Evolutionary conservation across 2,797 vertebrate genomes (phyloP).

Genomic region (Calcarius lapponicus): DNA sequence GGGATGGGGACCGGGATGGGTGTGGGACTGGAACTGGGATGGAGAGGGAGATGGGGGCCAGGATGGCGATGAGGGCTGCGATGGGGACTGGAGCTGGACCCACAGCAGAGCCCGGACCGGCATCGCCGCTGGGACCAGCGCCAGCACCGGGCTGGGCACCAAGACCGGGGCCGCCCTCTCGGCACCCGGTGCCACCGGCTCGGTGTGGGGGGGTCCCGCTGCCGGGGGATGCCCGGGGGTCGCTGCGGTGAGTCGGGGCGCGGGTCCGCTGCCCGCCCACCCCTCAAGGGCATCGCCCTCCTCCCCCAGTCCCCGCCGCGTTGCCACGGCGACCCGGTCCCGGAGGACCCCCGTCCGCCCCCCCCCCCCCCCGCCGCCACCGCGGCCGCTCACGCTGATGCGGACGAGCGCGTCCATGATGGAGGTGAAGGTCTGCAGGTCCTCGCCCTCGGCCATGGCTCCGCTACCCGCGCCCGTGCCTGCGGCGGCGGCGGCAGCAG

Average conservation of each 20-base stretch:
- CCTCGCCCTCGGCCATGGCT: conserved; percentile 88
- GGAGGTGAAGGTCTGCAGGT: conserved; percentile 90
- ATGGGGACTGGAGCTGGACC: neutral
- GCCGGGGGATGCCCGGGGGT: too few species aligned
- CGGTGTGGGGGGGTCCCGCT: neutral
- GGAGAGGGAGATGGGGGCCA: neutral
- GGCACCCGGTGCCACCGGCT: neutral
- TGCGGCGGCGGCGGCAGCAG: conserved; percentile 3
- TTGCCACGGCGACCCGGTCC: conserved; percentile 40
- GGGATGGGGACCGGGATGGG: neutral
- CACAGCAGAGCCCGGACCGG: neutral
- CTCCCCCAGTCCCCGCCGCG: neutral
- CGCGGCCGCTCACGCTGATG: conserved; percentile 87
- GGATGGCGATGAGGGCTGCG: neutral
- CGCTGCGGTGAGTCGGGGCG: neutral
- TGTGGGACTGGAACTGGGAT: neutral
- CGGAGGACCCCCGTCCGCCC: neutral
- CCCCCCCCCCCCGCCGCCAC: neutral
- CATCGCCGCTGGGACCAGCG: neutral
- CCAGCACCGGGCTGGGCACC: neutral
- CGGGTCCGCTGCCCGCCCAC: neutral
- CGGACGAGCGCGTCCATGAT: conserved; percentile 95
- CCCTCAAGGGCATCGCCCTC: conserved; percentile 23
- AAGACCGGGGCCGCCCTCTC: neutral
- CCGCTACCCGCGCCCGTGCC: conserved; percentile 18